These are phyloP conservation scores for Acrobasis consociella DNA, from an alignment of 2,888 invertebrate genomes.

Conservation along the genomic window DNA sequence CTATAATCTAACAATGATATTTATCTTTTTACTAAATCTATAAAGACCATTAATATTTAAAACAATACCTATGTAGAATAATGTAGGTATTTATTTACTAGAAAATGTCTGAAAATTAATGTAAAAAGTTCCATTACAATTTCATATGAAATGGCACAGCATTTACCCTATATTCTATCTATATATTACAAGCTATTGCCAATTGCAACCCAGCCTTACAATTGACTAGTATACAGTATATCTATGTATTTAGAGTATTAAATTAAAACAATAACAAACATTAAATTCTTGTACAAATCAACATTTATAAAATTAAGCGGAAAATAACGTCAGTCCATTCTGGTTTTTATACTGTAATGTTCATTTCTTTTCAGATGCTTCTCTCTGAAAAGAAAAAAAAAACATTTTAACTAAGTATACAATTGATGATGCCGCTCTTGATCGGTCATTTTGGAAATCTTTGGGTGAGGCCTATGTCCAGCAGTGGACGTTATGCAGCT, in stretches of 20 bases:
- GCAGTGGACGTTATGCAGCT: too few relatives aligned
- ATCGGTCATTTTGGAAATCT: too few relatives aligned
- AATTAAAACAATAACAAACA: constrained; percentile 21
- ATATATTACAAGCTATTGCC: constrained; percentile 59
- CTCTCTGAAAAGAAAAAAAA: constrained; percentile 60
- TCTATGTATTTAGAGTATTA: constrained; percentile 24
- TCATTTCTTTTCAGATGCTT: constrained; percentile 61
- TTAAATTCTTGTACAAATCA: constrained; percentile 25
- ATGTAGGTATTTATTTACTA: too few relatives aligned
- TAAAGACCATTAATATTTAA: too few relatives aligned
- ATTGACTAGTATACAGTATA: constrained; percentile 52
- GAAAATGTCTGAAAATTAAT: too few relatives aligned
- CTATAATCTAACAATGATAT: too few relatives aligned
- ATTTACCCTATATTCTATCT: constrained; percentile 51
- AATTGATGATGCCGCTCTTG: too few relatives aligned
- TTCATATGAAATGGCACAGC: constrained; percentile 57
- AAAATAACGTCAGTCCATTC: constrained; percentile 62
- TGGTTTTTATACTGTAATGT: constrained; percentile 36
- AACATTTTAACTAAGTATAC: too few relatives aligned
- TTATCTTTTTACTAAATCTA: too few relatives aligned
- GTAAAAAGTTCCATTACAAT: neutral
- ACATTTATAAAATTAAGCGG: constrained; percentile 26
- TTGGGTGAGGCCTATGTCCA: too few relatives aligned
- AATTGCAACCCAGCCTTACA: constrained; percentile 80
- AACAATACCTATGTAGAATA: too few relatives aligned